Conservation (phyloP, 2,797 vertebrate genomes). For the Champsocephalus gunnari region DNA sequence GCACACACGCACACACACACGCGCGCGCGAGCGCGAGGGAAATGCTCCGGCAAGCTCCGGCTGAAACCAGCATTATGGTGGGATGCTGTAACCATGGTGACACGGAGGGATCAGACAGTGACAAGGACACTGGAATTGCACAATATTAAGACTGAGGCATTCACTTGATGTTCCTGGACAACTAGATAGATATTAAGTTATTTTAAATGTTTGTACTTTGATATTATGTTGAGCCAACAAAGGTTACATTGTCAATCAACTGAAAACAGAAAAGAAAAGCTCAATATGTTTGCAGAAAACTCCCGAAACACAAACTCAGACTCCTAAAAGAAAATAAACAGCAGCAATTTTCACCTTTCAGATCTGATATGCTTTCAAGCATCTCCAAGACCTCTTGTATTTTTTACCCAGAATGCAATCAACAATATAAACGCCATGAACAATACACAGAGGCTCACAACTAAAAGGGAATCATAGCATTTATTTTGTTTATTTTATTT, state of each 20-base stretch:
- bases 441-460: neutral
- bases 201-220: neutral
- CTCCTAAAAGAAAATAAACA: too few species aligned
- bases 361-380: neutral
- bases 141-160: too few species aligned
- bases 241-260: neutral
- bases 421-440: constrained; percentile 2
- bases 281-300: neutral
- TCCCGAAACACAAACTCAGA: neutral
- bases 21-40: constrained; percentile 3
- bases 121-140: too few species aligned
- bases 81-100: constrained; percentile 63
- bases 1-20: constrained; percentile 3
- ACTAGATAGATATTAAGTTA: too few species aligned
- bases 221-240: neutral
- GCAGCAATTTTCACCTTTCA: neutral
- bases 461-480: neutral
- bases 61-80: constrained; percentile 3
- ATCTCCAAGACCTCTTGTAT: neutral
- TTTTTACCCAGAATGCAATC: neutral
- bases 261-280: neutral
- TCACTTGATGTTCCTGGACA: too few species aligned
- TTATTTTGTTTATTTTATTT: too few species aligned
- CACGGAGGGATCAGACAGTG: neutral
- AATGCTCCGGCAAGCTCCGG: neutral